A percentile compares a stretch with the other conserved stretches of the same genome.
Evolutionary conservation across 2,888 invertebrate species (phyloP).

Genomic region (Pachliopta kotzebuea): DNA sequence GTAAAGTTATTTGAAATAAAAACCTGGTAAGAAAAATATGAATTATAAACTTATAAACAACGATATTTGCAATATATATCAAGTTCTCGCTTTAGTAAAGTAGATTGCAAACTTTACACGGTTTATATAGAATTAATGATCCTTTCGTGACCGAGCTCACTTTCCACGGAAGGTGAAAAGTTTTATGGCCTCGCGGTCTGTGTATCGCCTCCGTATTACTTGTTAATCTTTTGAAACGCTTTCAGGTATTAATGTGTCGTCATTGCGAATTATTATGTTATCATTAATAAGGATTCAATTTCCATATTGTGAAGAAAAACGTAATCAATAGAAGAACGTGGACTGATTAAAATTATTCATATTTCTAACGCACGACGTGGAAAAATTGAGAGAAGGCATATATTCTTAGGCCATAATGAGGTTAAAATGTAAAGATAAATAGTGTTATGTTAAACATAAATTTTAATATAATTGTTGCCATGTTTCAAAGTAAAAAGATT

Average conservation of each 20-base stretch:
- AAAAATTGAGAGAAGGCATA: too few species aligned
- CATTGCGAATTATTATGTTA: background rate
- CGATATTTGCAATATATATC: background rate
- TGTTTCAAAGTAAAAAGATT: too few species aligned
- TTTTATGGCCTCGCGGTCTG: slow-evolving; percentile 58
- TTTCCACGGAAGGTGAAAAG: slow-evolving; percentile 65
- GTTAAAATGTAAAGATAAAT: too few species aligned
- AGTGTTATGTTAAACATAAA: too few species aligned
- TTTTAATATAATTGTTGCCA: too few species aligned
- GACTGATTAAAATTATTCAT: too few species aligned
- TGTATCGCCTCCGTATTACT: slow-evolving; percentile 44
- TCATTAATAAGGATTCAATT: background rate
- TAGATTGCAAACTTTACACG: slow-evolving; percentile 33
- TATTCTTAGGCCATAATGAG: too few species aligned
- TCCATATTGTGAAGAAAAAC: too few species aligned
- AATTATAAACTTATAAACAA: background rate
- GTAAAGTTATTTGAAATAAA: too few species aligned
- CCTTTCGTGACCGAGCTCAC: slow-evolving; percentile 69
- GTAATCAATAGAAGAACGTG: too few species aligned
- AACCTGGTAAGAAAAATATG: too few species aligned
- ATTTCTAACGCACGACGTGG: too few species aligned
- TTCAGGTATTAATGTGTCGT: slow-evolving; percentile 24
- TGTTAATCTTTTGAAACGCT: slow-evolving; percentile 49
- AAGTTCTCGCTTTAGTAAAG: background rate
- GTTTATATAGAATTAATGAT: slow-evolving; percentile 60